Percentiles rank a stretch among this genome's conserved stretches.
Conservation (phyloP, 2,888 invertebrate species). For the Drepana falcataria region DNA sequence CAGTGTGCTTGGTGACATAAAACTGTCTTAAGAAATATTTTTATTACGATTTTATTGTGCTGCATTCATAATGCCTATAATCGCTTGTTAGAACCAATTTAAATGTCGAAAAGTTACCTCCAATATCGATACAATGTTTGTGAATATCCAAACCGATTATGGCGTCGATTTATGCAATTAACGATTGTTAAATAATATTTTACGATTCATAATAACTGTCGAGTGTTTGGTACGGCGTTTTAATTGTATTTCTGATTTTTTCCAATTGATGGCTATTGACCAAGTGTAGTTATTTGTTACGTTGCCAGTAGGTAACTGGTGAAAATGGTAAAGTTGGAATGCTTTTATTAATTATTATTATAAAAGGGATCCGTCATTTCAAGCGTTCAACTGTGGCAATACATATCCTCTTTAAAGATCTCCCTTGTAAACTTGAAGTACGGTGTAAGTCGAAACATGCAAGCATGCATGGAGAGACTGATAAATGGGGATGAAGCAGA, state of each 20-base stretch:
- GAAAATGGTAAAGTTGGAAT: no score
- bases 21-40: slow-evolving; percentile 31
- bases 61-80: slow-evolving; percentile 3
- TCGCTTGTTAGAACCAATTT: background rate
- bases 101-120: slow-evolving; percentile 3
- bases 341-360: no score
- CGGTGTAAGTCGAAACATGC: no score
- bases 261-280: background rate
- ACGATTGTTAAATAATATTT: slow-evolving; percentile 1
- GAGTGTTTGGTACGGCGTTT: background rate
- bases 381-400: no score
- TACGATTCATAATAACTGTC: slow-evolving; percentile 1
- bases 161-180: slow-evolving; percentile 3
- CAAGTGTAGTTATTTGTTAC: no score
- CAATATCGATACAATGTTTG: slow-evolving; percentile 10
- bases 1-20: slow-evolving; percentile 19
- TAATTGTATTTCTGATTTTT: background rate
- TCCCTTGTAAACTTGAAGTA: no score
- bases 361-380: no score
- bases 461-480: no score
- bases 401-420: no score
- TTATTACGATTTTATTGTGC: slow-evolving; percentile 36
- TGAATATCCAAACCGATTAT: slow-evolving; percentile 1
- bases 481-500: no score
- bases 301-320: no score